These are phyloP conservation scores for Falcunculus frontatus DNA, from an alignment of 2,113 vertebrate genomes.

Conservation along the genomic window DNA sequence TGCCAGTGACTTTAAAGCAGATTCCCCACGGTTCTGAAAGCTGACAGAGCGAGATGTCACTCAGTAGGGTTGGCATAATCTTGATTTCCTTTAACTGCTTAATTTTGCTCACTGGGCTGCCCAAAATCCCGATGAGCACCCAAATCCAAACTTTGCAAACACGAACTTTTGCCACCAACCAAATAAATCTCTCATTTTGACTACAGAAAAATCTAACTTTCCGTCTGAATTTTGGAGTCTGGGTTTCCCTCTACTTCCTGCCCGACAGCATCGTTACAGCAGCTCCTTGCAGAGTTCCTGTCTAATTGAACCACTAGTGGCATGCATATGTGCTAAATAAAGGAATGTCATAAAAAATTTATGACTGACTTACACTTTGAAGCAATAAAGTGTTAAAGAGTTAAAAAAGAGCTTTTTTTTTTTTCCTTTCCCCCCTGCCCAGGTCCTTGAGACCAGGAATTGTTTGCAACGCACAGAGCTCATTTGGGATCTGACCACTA, in stretches of 20 bases:
- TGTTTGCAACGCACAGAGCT: not conserved
- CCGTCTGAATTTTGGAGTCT: not conserved
- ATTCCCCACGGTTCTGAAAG: not conserved
- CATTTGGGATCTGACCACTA: not conserved
- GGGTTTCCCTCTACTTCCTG: not conserved
- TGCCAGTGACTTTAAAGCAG: not conserved
- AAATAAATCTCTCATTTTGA: not conserved
- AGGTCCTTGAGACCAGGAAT: not conserved
- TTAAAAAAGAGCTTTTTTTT: not conserved
- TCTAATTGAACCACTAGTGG: not conserved
- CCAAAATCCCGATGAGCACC: not conserved
- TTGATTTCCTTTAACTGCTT: not conserved
- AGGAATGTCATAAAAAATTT: slow-evolving; percentile 33
- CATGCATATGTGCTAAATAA: not conserved
- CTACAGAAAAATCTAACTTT: not conserved
- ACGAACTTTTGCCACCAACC: not conserved
- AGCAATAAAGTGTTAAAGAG: slow-evolving; percentile 37
- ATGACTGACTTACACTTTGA: slow-evolving; percentile 29
- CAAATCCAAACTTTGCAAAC: not conserved
- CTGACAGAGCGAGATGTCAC: not conserved
- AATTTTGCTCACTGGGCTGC: not conserved
- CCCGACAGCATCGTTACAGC: not conserved
- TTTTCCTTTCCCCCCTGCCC: fast-evolving
- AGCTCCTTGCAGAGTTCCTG: not conserved
- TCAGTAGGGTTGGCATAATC: not conserved